Base-by-base conservation (phyloP, 2,797 vertebrate species). In the Muscicapa striata region DNA sequence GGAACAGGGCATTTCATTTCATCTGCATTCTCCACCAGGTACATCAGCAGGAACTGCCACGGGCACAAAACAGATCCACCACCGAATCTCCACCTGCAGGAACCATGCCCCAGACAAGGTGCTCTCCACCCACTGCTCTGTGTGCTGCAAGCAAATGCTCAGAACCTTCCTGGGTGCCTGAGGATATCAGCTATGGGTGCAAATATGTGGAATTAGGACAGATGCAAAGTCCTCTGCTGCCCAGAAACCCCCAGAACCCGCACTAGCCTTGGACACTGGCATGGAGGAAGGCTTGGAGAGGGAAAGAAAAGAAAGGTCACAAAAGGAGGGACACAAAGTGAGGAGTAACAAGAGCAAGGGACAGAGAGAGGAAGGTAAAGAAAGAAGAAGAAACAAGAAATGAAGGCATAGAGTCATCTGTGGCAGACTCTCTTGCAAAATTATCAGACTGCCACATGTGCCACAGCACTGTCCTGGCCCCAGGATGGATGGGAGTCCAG, bases 401-500 rank as follows among this genome's bases (percentile, higher is more conserved):
- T 13, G n/a, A 86, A 92, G 22, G 27, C 34, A 19, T 0, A 52
- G 26, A 24, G 27, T 54, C 32, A 38, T 40, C 34, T 34, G 64
- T 5, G 10, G 43, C 84, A 75, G 20, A 48, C 19, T 19, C 38
- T 78, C 48, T 24, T 73, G 48, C 36, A 69, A 84, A 72, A 58
- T 5, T 18, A 77, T 13, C 36, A 43, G 4, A 38, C 0, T 1
- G 41, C 63, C 22, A 43, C 1, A 2, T 0, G 54, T 34, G 66
- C n/a, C 63, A 59, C 55, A 59, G 66, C 54, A 66, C 15, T 15
- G 26, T 61, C 46, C 66, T 62, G 46, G 34, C 9, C 9, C 34
- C n/a, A 2, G 26, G 29, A 15, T 10, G 27, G 64, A 70, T 0
- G 5, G 13, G 27, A 22, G 8, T 34, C 38, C 63, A 84, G 34